Evolutionary conservation across 2,113 vertebrate genomes (phyloP).

Genomic region (Heliornis fulica): DNA sequence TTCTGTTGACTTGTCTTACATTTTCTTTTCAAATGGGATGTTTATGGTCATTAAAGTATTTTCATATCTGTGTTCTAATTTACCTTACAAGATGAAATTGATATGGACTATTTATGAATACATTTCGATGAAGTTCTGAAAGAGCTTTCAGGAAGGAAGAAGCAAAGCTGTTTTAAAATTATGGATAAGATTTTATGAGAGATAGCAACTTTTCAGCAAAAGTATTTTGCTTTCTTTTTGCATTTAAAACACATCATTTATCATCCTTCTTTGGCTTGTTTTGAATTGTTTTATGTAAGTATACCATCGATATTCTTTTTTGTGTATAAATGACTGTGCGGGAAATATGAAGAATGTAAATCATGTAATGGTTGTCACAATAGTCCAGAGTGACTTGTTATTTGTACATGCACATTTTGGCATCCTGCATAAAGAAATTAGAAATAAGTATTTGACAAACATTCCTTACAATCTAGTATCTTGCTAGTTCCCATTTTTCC

Average conservation of each 20-base stretch:
- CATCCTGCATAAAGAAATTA: not conserved
- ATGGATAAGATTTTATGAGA: not conserved
- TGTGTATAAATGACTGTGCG: not conserved
- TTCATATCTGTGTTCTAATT: too few relatives aligned
- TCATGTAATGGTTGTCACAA: not conserved
- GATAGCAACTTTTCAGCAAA: not conserved
- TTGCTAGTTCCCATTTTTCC: not conserved
- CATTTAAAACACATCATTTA: not conserved
- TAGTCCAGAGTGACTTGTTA: not conserved
- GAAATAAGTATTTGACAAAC: not conserved
- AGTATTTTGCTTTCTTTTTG: constrained; percentile 5
- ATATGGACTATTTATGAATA: not conserved
- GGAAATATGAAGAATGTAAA: not conserved
- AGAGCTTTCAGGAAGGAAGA: not conserved
- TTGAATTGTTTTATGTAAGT: not conserved
- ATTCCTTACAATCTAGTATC: not conserved
- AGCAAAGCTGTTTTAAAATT: not conserved
- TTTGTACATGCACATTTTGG: not conserved
- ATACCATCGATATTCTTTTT: not conserved
- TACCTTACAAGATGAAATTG: not conserved
- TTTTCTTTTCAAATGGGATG: not conserved
- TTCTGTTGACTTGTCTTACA: not conserved
- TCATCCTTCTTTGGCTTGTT: not conserved
- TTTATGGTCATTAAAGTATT: not conserved
- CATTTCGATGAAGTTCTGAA: not conserved